Percentiles rank a stretch among this genome's conserved stretches.
phyloP scores from a whole-genome alignment of 92 coral and sea anemone species.

The Palythoa heliodiscus region DNA sequence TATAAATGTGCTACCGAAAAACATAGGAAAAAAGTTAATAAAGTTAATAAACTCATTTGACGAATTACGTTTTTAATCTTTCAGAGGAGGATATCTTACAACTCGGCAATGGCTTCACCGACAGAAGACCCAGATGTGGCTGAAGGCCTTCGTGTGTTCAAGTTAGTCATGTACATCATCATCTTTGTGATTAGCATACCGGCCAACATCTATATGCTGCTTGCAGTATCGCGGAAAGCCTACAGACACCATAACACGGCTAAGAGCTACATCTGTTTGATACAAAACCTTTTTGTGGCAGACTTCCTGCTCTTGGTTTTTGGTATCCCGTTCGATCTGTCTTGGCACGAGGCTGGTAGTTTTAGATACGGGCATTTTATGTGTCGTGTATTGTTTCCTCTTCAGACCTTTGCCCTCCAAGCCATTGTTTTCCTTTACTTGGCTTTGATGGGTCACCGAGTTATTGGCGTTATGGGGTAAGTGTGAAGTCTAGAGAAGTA shows the following conservation, averaged over 20 bases:
- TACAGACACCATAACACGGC: slow-evolving; percentile 77
- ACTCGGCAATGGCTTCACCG: slow-evolving; percentile 12
- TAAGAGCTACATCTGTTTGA: slow-evolving; percentile 73
- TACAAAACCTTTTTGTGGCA: slow-evolving; percentile 84
- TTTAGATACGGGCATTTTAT: slow-evolving; percentile 77
- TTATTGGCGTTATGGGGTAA: slow-evolving; percentile 63
- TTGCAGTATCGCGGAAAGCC: slow-evolving; percentile 75
- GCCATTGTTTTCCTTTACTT: slow-evolving; percentile 79
- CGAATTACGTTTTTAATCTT: background rate
- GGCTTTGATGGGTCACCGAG: slow-evolving; percentile 76
- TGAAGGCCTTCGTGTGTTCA: slow-evolving; percentile 52
- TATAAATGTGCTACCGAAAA: too few species aligned
- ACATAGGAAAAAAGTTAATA: too few species aligned
- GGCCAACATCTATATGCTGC: slow-evolving; percentile 63
- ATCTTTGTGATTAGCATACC: slow-evolving; percentile 63
- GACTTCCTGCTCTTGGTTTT: slow-evolving; percentile 68
- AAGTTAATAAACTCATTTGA: background rate
- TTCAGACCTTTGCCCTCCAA: slow-evolving; percentile 76
- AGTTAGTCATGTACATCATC: slow-evolving; percentile 62
- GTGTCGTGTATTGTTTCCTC: slow-evolving; percentile 81
- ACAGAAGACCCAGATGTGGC: slow-evolving; percentile 39
- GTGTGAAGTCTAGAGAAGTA: slow-evolving; percentile 8
- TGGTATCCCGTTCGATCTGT: slow-evolving; percentile 84
- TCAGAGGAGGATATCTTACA: background rate
- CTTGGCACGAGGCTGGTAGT: slow-evolving; percentile 56